phyloP scores from a whole-genome alignment of 2,113 vertebrate genomes.

The Chaetodon auriga region DNA sequence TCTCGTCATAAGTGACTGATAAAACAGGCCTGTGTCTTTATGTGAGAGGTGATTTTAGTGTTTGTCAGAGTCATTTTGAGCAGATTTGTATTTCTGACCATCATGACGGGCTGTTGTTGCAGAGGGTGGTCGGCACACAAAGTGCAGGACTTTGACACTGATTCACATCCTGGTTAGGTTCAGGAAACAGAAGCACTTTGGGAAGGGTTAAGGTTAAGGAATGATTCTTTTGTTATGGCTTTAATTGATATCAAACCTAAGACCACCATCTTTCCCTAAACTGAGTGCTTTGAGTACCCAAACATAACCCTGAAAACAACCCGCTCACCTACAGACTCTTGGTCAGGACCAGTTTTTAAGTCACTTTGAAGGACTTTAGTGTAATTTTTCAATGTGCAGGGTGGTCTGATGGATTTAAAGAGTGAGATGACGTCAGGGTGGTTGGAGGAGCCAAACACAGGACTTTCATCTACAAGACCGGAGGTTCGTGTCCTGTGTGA shows the following conservation, averaged over 20 bases:
- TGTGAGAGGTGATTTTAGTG: not conserved
- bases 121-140: not conserved
- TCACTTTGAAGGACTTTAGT: too few relatives aligned
- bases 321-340: too few relatives aligned
- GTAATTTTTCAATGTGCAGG: too few relatives aligned
- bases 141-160: not conserved
- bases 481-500: too few relatives aligned
- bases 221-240: not conserved
- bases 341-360: too few relatives aligned
- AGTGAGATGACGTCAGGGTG: too few relatives aligned
- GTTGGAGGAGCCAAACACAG: too few relatives aligned
- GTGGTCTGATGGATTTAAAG: too few relatives aligned
- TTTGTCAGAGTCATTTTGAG: not conserved
- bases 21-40: not conserved
- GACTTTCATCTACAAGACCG: too few relatives aligned
- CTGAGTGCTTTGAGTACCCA: not conserved
- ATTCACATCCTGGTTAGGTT: not conserved
- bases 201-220: not conserved
- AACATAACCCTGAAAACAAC: not conserved
- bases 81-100: not conserved
- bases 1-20: not conserved
- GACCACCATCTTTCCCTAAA: not conserved
- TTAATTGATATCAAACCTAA: not conserved
- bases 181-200: not conserved
- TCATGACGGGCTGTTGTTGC: not conserved